Evolutionary conservation across 2,888 invertebrate genomes (phyloP).

Genomic region (Biston stratarius): DNA sequence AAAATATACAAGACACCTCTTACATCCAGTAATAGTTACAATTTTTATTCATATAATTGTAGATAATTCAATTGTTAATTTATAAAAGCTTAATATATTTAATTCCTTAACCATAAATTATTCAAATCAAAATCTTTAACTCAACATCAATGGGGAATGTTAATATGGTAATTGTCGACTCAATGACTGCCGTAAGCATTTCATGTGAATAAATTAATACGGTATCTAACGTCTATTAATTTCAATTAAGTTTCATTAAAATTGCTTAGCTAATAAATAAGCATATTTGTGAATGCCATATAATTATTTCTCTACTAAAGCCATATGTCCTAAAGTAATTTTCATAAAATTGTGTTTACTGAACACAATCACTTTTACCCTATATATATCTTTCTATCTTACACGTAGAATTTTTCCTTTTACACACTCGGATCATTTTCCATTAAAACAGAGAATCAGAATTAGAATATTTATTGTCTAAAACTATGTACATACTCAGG

Average conservation of each 20-base stretch:
- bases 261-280: conserved; percentile 14
- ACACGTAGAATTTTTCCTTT: too few species aligned
- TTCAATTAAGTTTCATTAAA: conserved; percentile 16
- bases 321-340: conserved; percentile 37
- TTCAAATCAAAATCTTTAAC: conserved; percentile 6
- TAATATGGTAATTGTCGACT: conserved; percentile 6
- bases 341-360: conserved; percentile 39
- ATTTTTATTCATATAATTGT: neutral
- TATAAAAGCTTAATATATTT: neutral
- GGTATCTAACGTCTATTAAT: conserved; percentile 3
- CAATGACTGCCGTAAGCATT: neutral
- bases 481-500: too few species aligned
- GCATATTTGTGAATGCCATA: neutral
- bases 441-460: too few species aligned
- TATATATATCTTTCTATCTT: conserved; percentile 74
- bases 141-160: conserved; percentile 3
- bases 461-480: too few species aligned
- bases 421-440: too few species aligned
- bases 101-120: conserved; percentile 3
- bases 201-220: conserved; percentile 5
- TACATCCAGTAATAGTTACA: too few species aligned
- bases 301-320: conserved; percentile 11
- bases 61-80: neutral
- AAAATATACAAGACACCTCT: too few species aligned
- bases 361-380: conserved; percentile 56